A percentile compares a stretch with the other conserved stretches of the same genome.
These are phyloP conservation scores for Cryptocephalus moraei DNA, from an alignment of 2,888 invertebrate species.

Conservation along the genomic window DNA sequence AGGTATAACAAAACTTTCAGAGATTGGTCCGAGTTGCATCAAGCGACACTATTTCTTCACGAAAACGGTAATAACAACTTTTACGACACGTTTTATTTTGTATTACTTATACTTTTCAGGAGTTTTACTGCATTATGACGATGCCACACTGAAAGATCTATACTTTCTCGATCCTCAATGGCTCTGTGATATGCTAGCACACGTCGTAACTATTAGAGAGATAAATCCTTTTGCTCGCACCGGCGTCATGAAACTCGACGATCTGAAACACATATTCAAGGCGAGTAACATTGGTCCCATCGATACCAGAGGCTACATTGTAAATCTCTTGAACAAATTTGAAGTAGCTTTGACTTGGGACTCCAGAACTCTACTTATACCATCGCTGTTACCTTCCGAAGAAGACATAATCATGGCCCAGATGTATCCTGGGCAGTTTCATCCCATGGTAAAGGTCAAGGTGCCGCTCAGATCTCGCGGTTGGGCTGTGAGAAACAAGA, in stretches of 20 bases:
- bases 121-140: slow-evolving; percentile 88
- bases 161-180: slow-evolving; percentile 98
- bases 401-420: slow-evolving; percentile 50
- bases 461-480: slow-evolving; percentile 55
- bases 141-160: slow-evolving; percentile 85
- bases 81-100: neutral
- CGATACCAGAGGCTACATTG: slow-evolving; percentile 68
- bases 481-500: slow-evolving; percentile 54
- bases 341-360: slow-evolving; percentile 97
- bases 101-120: slow-evolving; percentile 40
- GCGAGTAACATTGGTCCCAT: slow-evolving; percentile 68
- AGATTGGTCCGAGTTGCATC: slow-evolving; percentile 84
- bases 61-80: slow-evolving; percentile 66
- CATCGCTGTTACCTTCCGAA: slow-evolving; percentile 79
- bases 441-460: slow-evolving; percentile 39
- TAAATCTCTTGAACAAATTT: slow-evolving; percentile 89
- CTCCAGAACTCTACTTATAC: slow-evolving; percentile 78
- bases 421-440: slow-evolving; percentile 33
- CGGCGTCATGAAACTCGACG: slow-evolving; percentile 89
- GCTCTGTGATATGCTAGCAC: slow-evolving; percentile 95
- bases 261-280: slow-evolving; percentile 85
- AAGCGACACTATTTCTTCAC: slow-evolving; percentile 94
- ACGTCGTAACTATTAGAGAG: slow-evolving; percentile 93
- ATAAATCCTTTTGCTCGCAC: slow-evolving; percentile 90
- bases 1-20: slow-evolving; percentile 64